A percentile compares a stretch with the other conserved stretches of the same genome.
phyloP scores from a whole-genome alignment of 2,888 invertebrate species.

The Microdon myrmicae region DNA sequence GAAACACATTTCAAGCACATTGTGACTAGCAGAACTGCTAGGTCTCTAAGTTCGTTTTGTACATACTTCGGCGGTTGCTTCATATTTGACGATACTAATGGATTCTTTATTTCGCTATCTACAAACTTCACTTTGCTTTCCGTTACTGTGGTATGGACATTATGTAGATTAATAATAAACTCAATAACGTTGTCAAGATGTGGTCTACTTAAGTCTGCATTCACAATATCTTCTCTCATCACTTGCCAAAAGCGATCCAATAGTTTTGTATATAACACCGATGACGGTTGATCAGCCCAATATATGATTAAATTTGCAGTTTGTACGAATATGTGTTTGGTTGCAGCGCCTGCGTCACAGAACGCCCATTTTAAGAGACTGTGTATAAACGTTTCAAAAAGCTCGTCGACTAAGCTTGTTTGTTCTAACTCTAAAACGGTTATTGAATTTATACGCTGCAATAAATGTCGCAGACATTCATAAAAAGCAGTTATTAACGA shows the following conservation, averaged over 20 bases:
- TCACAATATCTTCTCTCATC: conserved; percentile 55
- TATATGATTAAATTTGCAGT: conserved; percentile 69
- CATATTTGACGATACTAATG: conserved; percentile 20
- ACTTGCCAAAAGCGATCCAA: conserved; percentile 61
- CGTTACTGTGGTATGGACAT: conserved; percentile 63
- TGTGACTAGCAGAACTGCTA: conserved; percentile 58
- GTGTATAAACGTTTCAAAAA: conserved; percentile 59
- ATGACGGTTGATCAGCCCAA: conserved; percentile 69
- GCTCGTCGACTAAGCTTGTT: conserved; percentile 47
- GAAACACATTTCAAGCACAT: conserved; percentile 71
- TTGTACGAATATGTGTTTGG: conserved; percentile 68
- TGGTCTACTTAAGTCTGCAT: conserved; percentile 54
- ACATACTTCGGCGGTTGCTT: conserved; percentile 27
- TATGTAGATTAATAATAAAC: conserved; percentile 63
- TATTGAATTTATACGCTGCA: conserved; percentile 68
- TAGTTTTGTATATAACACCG: conserved; percentile 56
- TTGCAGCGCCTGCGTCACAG: conserved; percentile 61
- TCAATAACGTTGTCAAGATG: conserved; percentile 66
- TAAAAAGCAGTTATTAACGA: conserved; percentile 75
- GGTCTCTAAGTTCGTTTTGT: conserved; percentile 57
- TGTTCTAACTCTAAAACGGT: conserved; percentile 24
- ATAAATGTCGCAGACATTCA: conserved; percentile 78
- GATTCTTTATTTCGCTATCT: conserved; percentile 54
- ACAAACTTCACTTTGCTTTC: conserved; percentile 71
- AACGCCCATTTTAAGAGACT: conserved; percentile 68